phyloP scores from a whole-genome alignment of 1,140 invertebrate species.

The Drosophila azteca region DNA sequence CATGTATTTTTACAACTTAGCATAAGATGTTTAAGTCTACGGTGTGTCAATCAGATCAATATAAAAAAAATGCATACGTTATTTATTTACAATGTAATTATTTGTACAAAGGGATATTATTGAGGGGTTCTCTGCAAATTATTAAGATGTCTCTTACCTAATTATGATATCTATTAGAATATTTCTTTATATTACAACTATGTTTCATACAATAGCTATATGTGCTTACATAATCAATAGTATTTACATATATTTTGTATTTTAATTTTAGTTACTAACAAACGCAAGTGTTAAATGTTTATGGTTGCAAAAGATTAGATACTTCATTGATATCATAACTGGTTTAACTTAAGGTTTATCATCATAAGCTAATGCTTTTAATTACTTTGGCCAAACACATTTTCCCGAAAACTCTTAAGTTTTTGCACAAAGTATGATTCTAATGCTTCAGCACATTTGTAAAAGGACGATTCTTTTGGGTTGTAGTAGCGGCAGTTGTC shows the following conservation, averaged over 20 bases:
- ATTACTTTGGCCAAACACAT: constrained; percentile 82
- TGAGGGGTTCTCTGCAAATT: not conserved
- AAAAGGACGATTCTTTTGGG: constrained; percentile 96
- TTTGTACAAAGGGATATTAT: constrained; percentile 22
- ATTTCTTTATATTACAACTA: constrained; percentile 1
- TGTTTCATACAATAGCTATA: constrained; percentile 5
- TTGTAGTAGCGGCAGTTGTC: constrained; percentile 99
- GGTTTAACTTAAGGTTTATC: not conserved
- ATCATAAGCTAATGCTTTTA: constrained; percentile 24
- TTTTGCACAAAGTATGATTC: constrained; percentile 98
- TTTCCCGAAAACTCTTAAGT: constrained; percentile 93
- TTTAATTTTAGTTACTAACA: not conserved
- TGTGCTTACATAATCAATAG: constrained; percentile 1
- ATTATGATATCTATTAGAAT: constrained; percentile 18
- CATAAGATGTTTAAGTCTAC: not conserved
- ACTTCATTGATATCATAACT: constrained; percentile 9
- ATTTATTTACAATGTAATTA: constrained; percentile 36
- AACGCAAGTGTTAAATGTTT: not conserved
- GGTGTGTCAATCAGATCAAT: constrained; percentile 1
- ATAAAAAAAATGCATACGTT: constrained; percentile 32
- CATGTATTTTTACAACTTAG: constrained; percentile 17
- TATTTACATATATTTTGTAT: constrained; percentile 25
- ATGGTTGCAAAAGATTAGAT: constrained; percentile 1
- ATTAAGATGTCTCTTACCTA: constrained; percentile 7
- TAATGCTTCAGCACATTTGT: constrained; percentile 96